Base-by-base conservation (phyloP, 2,113 vertebrate species). In the Tor tambroides region DNA sequence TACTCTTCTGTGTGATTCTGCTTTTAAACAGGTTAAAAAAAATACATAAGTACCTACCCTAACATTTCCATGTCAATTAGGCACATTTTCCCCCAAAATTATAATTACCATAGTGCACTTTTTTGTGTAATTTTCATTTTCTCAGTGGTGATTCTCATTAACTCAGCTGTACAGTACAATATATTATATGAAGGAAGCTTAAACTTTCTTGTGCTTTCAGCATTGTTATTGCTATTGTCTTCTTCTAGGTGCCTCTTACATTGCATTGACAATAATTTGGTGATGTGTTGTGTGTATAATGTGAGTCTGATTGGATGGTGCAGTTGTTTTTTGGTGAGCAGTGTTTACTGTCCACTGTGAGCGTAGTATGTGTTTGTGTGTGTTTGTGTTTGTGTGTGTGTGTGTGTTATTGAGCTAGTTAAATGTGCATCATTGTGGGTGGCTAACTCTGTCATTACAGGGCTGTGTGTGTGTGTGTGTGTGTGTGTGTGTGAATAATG, bases 401-500 rank as follows among this genome's bases (percentile, higher is more conserved):
- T 84, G 21, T 61, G 21, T 63, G 59, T 26, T 6, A 76, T 72
- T 67, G 87, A 59, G 32, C 74, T 82, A 81, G 80, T 86, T 90
- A 88, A 85, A 85, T 91, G 91, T 91, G 88, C 61, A 75, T 87
- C 65, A 75, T 23, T 46, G 38, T 75, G 72, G 38, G 35, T 75
- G 72, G 11, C 72, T 75, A 12, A 8, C 67, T 35, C 30, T 69
- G 30, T 69, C 30, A 21, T 69, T 69, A 69, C 67, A 32, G 30
- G 30, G 67, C 30, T 91, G 41, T 8, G 88, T 90, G 89, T 80
- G 83, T 92, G 92, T 90, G 94, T 84, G 84, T 92, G 92, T 91
- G 94, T 82, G 84, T 92, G 92, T 91, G 89, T 82, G 84, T 92
- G 92, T 90, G 94, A 94, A 91, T 94, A 92, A 94, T 94, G 92